phyloP scores from a whole-genome alignment of 2,888 invertebrate species.

The Pristionchus entomophagus region DNA sequence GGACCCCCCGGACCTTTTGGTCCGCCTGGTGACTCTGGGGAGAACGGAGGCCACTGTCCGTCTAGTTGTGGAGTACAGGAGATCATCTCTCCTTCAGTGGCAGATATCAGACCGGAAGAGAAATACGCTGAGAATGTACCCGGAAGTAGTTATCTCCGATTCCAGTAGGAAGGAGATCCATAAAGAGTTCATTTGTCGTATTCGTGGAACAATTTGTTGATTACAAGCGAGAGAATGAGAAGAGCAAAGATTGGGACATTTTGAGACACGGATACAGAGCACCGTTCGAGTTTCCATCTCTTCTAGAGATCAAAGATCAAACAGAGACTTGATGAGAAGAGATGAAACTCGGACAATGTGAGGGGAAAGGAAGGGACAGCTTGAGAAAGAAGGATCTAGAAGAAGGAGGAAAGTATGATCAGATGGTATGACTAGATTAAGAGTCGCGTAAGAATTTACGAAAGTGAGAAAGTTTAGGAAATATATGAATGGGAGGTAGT shows the following conservation, averaged over 20 bases:
- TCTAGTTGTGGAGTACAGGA: constrained; percentile 74
- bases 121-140: constrained; percentile 45
- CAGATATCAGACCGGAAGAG: constrained; percentile 55
- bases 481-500: no score
- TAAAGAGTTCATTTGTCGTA: background rate
- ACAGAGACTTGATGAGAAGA: background rate
- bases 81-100: constrained; percentile 73
- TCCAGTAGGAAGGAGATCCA: constrained; percentile 34
- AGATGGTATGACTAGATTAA: background rate
- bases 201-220: background rate
- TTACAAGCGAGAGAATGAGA: constrained; percentile 18
- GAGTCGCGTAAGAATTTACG: no score
- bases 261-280: constrained; percentile 22
- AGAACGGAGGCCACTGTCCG: constrained; percentile 74
- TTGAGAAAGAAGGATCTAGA: background rate
- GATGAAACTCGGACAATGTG: constrained; percentile 6
- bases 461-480: no score
- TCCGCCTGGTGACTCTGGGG: constrained; percentile 74
- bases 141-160: constrained; percentile 39
- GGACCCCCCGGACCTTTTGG: constrained; percentile 72
- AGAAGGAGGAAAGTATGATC: background rate
- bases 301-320: constrained; percentile 12
- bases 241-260: background rate
- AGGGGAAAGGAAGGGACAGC: background rate
- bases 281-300: background rate